Evolutionary conservation across 2,888 invertebrate species (phyloP), one percentile per base, ranked within the genome.

Genomic region (Hydropsyche betteni): DNA sequence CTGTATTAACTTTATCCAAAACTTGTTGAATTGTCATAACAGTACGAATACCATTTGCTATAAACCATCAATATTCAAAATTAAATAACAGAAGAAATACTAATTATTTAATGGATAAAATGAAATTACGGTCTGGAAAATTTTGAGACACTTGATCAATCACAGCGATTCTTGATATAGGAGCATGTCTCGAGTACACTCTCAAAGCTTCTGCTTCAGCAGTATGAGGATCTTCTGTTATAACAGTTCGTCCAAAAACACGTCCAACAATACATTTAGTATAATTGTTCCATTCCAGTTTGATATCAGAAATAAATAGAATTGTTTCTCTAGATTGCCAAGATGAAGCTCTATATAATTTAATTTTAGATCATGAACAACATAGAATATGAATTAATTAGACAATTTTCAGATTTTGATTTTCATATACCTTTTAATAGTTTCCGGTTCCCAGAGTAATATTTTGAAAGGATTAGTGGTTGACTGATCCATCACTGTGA

Each of bases 201-300:
- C 88, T 84, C 75, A 93, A 83, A 0, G 85, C 83, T 76, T 88
- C 85, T 0, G 90, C 89, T 81, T 94, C 91, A 0, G 88, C 84
- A 2, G 91, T 89, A 76, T 89, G 85, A 0, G 94, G 94, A 84
- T 94, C 91, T 82, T 93, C 94, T 3, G 92, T 94, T 77, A 94
- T 84, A 33, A 95, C 85, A 4, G 90, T 91, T 69, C 89, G 87
- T 10, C 83, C 82, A 0, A 85, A 85, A 3, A 89, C 84, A 74
- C 86, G 84, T 0, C 88, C 86, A 16, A 88, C 86, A 75, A 89
- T 85, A 24, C 86, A 82, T 68, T 86, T 87, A 24, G 87, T 85
- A 77, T 87, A 89, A 8, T 83, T 84, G 8, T 90, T 90, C 86
- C 89, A 90, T 1, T 86, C 86, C 36, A 94, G 87, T 33, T 88